Percentiles rank a stretch among this genome's conserved stretches.
phyloP scores from a whole-genome alignment of 2,888 invertebrate species.

The Coleophora flavipennella region DNA sequence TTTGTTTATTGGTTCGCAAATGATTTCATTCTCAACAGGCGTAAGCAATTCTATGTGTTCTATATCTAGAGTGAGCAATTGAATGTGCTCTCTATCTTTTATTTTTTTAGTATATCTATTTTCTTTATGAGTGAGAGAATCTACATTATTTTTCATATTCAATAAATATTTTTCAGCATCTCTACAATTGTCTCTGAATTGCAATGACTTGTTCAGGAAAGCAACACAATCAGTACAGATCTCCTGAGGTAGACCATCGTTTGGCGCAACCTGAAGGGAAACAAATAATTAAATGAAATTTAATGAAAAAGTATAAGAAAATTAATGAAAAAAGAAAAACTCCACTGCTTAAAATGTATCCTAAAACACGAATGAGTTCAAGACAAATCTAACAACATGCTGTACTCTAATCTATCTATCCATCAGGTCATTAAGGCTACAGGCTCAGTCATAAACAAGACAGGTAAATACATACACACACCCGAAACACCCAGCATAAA shows the following conservation, averaged over 20 bases:
- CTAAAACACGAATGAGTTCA: too few species aligned
- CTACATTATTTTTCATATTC: conserved; percentile 8
- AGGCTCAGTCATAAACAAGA: too few species aligned
- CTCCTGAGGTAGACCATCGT: conserved; percentile 36
- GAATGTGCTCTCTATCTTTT: background rate
- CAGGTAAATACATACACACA: too few species aligned
- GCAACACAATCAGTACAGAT: conserved; percentile 29
- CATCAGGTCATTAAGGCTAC: too few species aligned
- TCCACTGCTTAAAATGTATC: too few species aligned
- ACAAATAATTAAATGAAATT: too few species aligned
- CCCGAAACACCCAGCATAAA: too few species aligned
- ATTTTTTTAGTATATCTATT: conserved; percentile 4
- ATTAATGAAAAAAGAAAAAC: too few species aligned
- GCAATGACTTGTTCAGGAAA: conserved; percentile 18
- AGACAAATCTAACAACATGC: too few species aligned
- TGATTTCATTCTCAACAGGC: background rate
- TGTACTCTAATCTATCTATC: too few species aligned
- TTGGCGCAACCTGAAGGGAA: conserved; percentile 21
- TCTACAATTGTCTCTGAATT: conserved; percentile 33
- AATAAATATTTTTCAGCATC: conserved; percentile 22
- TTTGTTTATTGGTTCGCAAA: background rate
- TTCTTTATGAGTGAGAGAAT: conserved; percentile 2
- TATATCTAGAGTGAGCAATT: background rate
- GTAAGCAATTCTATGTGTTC: background rate
- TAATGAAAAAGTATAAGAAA: too few species aligned